Base-by-base conservation (phyloP, 2,113 vertebrate genomes). In the Trichechus manatus region DNA sequence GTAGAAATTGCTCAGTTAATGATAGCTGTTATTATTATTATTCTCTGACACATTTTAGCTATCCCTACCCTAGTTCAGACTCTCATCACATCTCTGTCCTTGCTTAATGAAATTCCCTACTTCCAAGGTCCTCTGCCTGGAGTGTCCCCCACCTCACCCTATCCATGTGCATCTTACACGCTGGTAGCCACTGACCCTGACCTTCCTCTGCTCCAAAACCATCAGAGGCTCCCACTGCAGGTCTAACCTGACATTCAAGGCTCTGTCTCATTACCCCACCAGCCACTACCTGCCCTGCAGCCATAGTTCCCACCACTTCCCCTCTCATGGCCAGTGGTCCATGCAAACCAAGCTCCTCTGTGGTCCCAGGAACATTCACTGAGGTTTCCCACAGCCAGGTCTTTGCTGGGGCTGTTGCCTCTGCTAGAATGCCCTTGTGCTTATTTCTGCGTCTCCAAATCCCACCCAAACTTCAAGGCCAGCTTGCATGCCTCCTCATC, bases 131-230 rank as follows among this genome's bases (percentile, higher is more conserved):
- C 56, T 13, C 39, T 44, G 22, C 53, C 47, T 39, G 64, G 87
- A 59, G 33, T 33, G 3, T 6, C 10, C 44, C 17, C 44, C 9
- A 22, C 9, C n/a, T 20, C 22, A 0, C 78, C 10, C 4, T 5
- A 1, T 33, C 64, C 11, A 61, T 5, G 0, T 47, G 50, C 36
- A 14, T 39, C 50, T 80, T 17, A 63, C 36, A 47, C 36, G 1
- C 10, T 2, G 0, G 31, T 17, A 0, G 22, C 56, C 56, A 61
- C 53, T 39, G 53, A 61, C 33, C 33, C 19, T 33, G 20, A 44
- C 13, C 47, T 20, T 80, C 84, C 4, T 59, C 63, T 47, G 31
- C 29, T 70, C 68, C 75, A 47, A 23, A 31, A 15, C 10, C 53
- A 50, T 64, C 61, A 42, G 44, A 59, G 59, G 15, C n/a, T 50